Evolutionary conservation across 2,797 vertebrate species (phyloP).

Genomic region (Parotocinclus haroldoi): DNA sequence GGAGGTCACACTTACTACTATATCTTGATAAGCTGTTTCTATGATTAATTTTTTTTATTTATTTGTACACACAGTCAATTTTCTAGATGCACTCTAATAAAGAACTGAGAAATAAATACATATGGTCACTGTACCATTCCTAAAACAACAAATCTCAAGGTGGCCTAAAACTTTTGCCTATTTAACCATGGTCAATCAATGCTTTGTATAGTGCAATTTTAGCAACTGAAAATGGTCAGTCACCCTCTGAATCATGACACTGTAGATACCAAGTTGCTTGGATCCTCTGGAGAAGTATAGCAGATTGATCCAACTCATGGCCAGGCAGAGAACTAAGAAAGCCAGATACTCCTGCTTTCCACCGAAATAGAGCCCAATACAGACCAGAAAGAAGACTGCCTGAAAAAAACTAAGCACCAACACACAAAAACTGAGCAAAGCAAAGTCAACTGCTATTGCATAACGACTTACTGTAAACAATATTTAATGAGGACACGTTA

Average conservation of each 20-base stretch:
- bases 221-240: not conserved
- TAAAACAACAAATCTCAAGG: too few species aligned
- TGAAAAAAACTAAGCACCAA: constrained; percentile 76
- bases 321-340: constrained; percentile 80
- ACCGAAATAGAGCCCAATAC: constrained; percentile 65
- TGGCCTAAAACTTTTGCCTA: too few species aligned
- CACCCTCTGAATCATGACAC: constrained; percentile 95
- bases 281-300: constrained; percentile 86
- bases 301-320: constrained; percentile 88
- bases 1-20: too few species aligned
- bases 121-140: too few species aligned
- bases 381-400: constrained; percentile 68
- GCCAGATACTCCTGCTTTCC: constrained; percentile 68
- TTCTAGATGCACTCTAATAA: too few species aligned
- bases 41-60: too few species aligned
- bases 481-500: too few species aligned
- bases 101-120: too few species aligned
- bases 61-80: too few species aligned
- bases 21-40: too few species aligned
- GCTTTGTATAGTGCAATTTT: not conserved
- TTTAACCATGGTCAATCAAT: too few species aligned
- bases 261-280: constrained; percentile 87
- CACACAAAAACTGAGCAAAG: constrained; percentile 10
- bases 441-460: too few species aligned
- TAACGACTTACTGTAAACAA: constrained; percentile 74